Evolutionary conservation across 1,140 invertebrate species (phyloP).

Genomic region (Drusus annulatus): DNA sequence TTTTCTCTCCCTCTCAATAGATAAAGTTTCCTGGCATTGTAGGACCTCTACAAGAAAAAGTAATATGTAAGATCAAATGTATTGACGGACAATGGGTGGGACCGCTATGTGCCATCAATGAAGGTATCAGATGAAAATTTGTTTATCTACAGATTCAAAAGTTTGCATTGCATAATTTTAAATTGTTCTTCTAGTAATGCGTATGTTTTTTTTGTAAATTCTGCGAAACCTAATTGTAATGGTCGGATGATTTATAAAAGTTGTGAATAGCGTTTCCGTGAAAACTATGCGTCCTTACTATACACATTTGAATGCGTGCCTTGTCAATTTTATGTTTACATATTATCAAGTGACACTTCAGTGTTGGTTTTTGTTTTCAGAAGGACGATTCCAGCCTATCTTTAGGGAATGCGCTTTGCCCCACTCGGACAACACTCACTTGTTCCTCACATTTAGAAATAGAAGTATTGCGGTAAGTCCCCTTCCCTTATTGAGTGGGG

Average conservation of each 20-base stretch:
- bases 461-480: constrained; percentile 56
- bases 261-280: too few relatives aligned
- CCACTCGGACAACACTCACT: constrained; percentile 62
- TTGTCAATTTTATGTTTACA: too few relatives aligned
- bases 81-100: constrained; percentile 86
- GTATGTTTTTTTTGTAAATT: too few relatives aligned
- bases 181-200: too few relatives aligned
- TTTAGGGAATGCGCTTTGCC: constrained; percentile 66
- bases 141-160: not conserved
- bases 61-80: constrained; percentile 86
- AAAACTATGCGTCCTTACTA: too few relatives aligned
- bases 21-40: constrained; percentile 78
- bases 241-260: too few relatives aligned
- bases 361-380: constrained; percentile 35
- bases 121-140: constrained; percentile 58
- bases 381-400: constrained; percentile 63
- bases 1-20: constrained; percentile 10
- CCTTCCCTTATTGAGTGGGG: too few relatives aligned
- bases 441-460: constrained; percentile 67
- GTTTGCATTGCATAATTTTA: not conserved
- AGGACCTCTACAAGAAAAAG: constrained; percentile 76
- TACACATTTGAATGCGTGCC: too few relatives aligned
- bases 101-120: constrained; percentile 76
- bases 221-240: too few relatives aligned
- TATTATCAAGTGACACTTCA: too few relatives aligned